phyloP scores from a whole-genome alignment of 2,113 vertebrate species.

The Rattus rattus region DNA sequence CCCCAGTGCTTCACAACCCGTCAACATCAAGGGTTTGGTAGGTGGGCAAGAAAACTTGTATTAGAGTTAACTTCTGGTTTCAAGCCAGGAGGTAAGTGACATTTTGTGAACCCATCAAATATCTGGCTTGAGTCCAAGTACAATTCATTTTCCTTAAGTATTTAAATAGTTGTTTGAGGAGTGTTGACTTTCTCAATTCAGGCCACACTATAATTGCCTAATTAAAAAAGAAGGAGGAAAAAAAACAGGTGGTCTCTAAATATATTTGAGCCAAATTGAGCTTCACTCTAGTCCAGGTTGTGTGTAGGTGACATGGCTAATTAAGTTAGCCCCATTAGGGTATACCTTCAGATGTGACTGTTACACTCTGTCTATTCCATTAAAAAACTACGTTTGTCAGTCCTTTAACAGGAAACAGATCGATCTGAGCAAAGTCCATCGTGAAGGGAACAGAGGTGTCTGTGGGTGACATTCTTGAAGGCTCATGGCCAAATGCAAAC shows the following conservation, averaged over 20 bases:
- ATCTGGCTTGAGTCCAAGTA: constrained; percentile 55
- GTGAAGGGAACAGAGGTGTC: constrained; percentile 23
- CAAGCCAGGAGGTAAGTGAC: constrained; percentile 57
- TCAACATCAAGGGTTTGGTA: constrained; percentile 68
- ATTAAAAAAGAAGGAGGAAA: background rate
- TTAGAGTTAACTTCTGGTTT: constrained; percentile 58
- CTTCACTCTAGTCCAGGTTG: constrained; percentile 45
- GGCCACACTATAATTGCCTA: constrained; percentile 67
- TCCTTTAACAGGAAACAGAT: constrained; percentile 62
- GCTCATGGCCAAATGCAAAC: constrained; percentile 45
- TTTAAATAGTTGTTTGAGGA: constrained; percentile 62
- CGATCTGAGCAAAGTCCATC: constrained; percentile 53
- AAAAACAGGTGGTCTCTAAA: background rate
- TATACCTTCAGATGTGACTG: constrained; percentile 34
- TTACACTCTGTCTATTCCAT: constrained; percentile 3
- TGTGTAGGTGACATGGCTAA: background rate
- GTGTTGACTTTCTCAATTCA: constrained; percentile 66
- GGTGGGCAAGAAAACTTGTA: constrained; percentile 67
- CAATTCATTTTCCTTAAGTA: constrained; percentile 70
- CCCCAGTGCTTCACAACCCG: constrained; percentile 55
- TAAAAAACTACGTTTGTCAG: constrained; percentile 41
- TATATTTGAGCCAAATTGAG: constrained; percentile 53
- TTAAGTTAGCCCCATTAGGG: constrained; percentile 41
- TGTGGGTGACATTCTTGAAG: background rate
- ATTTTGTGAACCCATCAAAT: constrained; percentile 66